Conservation (phyloP, 2,113 vertebrate species). For the Rana temporaria region DNA sequence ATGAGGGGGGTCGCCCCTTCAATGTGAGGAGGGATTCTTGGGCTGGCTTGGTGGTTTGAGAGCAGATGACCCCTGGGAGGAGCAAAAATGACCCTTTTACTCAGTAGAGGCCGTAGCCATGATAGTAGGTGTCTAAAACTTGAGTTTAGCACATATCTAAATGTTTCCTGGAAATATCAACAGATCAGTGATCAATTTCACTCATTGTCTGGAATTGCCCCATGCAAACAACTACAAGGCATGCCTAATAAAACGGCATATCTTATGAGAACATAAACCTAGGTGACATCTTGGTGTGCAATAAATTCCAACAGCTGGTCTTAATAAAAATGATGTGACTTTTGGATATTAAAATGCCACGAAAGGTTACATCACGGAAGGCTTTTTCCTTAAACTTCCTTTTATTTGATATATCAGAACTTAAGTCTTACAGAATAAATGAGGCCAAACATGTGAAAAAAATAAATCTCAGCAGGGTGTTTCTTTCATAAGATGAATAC, state of each 20-base stretch:
- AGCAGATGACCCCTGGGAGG: too few species aligned
- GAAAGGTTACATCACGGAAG: too few species aligned
- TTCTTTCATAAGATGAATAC: not conserved
- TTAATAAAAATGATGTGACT: constrained; percentile 10
- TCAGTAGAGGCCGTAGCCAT: too few species aligned
- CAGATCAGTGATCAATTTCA: too few species aligned
- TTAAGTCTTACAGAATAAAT: not conserved
- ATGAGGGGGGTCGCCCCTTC: too few species aligned
- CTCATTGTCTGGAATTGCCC: not conserved
- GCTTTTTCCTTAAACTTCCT: not conserved
- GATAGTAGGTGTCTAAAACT: too few species aligned
- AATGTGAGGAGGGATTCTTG: too few species aligned
- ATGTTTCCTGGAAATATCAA: too few species aligned
- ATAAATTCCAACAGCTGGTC: constrained; percentile 13
- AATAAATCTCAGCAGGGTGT: not conserved
- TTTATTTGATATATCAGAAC: not conserved
- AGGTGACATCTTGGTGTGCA: not conserved
- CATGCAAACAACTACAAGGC: not conserved
- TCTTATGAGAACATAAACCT: constrained; percentile 2
- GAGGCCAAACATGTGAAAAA: not conserved
- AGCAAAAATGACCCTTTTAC: too few species aligned
- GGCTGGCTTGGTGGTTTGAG: too few species aligned
- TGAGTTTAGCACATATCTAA: too few species aligned
- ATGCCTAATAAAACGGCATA: not conserved
- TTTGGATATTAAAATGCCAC: not conserved